Percentiles rank a stretch among this genome's conserved stretches.
These are phyloP conservation scores for Oreochromis aureus DNA, from an alignment of 2,113 vertebrate species.

Conservation along the genomic window DNA sequence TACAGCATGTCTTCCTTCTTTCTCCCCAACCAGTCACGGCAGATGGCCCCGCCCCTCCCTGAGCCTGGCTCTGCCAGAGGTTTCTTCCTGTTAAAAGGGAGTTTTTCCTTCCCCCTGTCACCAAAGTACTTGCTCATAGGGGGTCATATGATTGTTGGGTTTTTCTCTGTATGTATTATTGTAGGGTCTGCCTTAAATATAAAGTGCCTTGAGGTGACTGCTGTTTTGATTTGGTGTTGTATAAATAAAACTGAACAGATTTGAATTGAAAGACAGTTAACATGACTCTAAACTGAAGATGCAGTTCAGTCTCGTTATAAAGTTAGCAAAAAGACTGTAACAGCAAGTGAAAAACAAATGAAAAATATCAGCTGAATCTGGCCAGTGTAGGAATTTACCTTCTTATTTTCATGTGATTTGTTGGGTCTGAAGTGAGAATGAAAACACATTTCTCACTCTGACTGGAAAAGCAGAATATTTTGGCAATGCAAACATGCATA, in stretches of 20 bases:
- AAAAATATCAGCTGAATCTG: neutral
- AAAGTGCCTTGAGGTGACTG: neutral
- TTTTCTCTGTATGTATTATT: neutral
- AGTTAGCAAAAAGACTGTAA: neutral
- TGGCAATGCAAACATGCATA: neutral
- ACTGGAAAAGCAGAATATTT: neutral
- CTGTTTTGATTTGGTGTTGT: neutral
- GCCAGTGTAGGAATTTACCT: neutral
- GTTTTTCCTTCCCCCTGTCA: neutral
- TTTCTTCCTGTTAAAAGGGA: neutral
- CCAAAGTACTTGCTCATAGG: neutral
- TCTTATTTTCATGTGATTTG: neutral
- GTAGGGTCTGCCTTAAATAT: neutral
- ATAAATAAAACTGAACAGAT: neutral
- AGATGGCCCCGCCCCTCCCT: rapidly evolving
- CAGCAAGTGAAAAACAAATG: neutral
- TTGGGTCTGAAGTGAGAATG: neutral
- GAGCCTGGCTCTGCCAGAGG: neutral
- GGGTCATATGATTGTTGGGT: neutral
- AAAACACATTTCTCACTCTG: neutral
- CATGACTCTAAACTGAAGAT: neutral
- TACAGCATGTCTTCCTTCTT: no score
- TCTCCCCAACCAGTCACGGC: rapidly evolving
- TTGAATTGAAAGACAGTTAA: neutral
- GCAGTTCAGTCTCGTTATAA: neutral